These are phyloP conservation scores for Parasteatoda lunata DNA, from an alignment of 2,888 invertebrate genomes.

Conservation along the genomic window DNA sequence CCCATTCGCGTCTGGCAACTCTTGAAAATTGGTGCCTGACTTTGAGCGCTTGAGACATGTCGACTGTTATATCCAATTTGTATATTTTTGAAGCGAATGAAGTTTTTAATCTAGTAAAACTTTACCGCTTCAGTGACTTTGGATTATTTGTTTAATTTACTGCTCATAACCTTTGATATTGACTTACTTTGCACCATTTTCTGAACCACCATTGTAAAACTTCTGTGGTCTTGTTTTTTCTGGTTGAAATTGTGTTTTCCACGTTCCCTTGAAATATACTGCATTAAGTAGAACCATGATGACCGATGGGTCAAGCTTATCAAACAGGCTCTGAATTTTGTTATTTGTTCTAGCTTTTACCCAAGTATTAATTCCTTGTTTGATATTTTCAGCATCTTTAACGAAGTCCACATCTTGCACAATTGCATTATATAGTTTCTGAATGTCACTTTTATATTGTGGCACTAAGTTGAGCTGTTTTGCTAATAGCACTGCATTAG, in stretches of 20 bases:
- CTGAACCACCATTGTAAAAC: constrained; percentile 53
- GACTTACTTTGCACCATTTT: constrained; percentile 69
- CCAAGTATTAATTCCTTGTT: constrained; percentile 55
- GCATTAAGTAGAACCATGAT: constrained; percentile 76
- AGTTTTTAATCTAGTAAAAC: too few species aligned
- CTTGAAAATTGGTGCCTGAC: too few species aligned
- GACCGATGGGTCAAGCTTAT: constrained; percentile 69
- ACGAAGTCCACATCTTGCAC: constrained; percentile 58
- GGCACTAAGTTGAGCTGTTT: constrained; percentile 72
- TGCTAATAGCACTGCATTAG: constrained; percentile 83
- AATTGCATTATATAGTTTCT: constrained; percentile 43
- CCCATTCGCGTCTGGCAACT: too few species aligned
- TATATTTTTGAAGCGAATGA: too few species aligned
- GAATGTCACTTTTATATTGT: constrained; percentile 27
- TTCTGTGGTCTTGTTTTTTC: constrained; percentile 70
- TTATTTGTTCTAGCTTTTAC: constrained; percentile 67
- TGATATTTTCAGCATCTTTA: constrained; percentile 8
- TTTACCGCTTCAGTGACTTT: too few species aligned
- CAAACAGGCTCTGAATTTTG: constrained; percentile 58
- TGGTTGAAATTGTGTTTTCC: constrained; percentile 74
- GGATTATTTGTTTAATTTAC: too few species aligned
- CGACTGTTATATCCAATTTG: too few species aligned
- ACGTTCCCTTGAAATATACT: constrained; percentile 76
- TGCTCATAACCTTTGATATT: background rate
- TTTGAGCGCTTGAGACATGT: too few species aligned